Evolutionary conservation across 2,888 invertebrate genomes (phyloP), one percentile per base, ranked within the genome.

Genomic region (Dryobota labecula): DNA sequence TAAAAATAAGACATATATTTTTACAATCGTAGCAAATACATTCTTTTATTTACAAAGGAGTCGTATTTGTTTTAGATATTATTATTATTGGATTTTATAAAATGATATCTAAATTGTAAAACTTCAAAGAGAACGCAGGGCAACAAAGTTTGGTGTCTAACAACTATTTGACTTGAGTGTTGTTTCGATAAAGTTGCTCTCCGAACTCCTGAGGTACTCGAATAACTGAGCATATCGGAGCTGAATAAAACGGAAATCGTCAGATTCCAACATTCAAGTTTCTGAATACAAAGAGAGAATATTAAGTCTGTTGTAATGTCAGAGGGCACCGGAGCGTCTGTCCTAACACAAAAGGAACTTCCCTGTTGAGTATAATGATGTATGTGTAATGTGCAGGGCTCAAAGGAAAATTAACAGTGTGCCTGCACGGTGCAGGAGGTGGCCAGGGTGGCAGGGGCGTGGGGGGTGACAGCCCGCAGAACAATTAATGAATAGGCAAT

Each of bases 401-500:
- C 56, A 30, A 13, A 68, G 30, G 38, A 56, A 30, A 24, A 75
- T 30, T 4, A 51, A 41, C 33, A 61, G n/a, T 33, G 62, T 15
- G 68, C 20, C 27, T 45, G 66, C 38, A 41, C 4, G n/a, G 18
- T 4, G 27, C 7, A 13, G n/a, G 2, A 18, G 38, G 9, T 0
- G 43, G 9, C 24, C 13, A n/a, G 24, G 11, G 45, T 4, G 20
- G 43, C 30, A 3, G 18, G 18, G 58, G 3, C 13, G 30, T 36
- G 36, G 3, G 51, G n/a, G 18, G 61, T 38, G 63, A 38, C 33
- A 47, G 30, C 30, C 60, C 51, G 57, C 68, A 56, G 38, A 49
- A 72, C 78, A 47, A 61, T 61, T 56, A 78, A 77, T 78, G 73
- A 78, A 72, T 78, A 78, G 62, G 73, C 78, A 78, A 73, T 65